Base-by-base conservation (phyloP, 2,113 vertebrate species). In the Dipodomys stephensi region DNA sequence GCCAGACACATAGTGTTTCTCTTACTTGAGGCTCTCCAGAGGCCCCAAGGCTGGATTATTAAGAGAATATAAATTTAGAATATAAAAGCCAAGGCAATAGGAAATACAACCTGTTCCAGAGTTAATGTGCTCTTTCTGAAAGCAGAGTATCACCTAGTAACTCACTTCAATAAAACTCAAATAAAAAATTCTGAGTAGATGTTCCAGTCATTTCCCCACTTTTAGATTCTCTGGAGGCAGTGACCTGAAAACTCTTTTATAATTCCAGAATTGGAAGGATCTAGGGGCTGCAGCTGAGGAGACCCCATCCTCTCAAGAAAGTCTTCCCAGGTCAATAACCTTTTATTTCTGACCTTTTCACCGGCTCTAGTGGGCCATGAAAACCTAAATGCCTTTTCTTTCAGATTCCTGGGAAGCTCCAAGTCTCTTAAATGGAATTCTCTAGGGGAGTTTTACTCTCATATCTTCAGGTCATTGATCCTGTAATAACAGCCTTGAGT, bases 341-440 rank as follows among this genome's bases (percentile, higher is more conserved):
- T 98, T 98, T 98, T 98, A 97, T 98, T 98, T 97, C 91, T 98
- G 97, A 98, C 93, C 97, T 98, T 98, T 98, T 98, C 98, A 98
- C 97, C 92, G 16, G 94, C 96, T 98, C 97, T 97, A 98, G 96
- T 93, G 96, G 97, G 97, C 98, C 98, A 97, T 98, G 98, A 98
- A 98, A 98, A 94, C 89, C 16, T 86, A 97, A 98, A 98, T 97
- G 97, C 94, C 94, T 95, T 92, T 95, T 97, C 96, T 98, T 98
- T 98, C 92, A 96, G 97, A 96, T 96, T 97, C 97, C 96, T 97
- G 97, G 95, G 97, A 98, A 97, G 97, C 97, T 96, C 96, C 94
- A 88, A 96, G 87, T 83, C 90, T 97, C 97, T 97, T 97, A 96
- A 97, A 97, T 98, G 86, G 96, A 97, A 97, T 98, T 98, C 97